These are phyloP conservation scores for Trilocha varians DNA, from an alignment of 2,888 invertebrate genomes.

Conservation along the genomic window DNA sequence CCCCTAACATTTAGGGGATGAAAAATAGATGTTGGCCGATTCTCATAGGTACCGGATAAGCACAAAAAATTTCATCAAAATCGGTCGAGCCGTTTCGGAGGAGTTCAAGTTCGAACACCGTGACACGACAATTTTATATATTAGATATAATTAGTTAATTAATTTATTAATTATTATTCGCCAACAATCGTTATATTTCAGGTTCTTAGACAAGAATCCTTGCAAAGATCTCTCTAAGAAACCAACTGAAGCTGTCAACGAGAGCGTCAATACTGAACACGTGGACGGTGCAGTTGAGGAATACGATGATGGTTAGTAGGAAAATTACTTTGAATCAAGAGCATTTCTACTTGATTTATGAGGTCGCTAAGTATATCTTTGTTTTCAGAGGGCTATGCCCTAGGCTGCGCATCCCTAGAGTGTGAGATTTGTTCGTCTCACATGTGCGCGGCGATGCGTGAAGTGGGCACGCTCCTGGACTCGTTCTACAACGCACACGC, in stretches of 20 bases:
- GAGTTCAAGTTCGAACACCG: no score
- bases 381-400: conserved; percentile 14
- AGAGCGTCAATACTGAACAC: conserved; percentile 3
- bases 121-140: no score
- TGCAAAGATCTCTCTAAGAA: conserved; percentile 26
- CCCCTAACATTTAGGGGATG: no score
- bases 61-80: no score
- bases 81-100: no score
- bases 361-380: no score
- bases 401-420: conserved; percentile 82
- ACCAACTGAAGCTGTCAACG: conserved; percentile 8
- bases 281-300: conserved; percentile 6
- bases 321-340: no score
- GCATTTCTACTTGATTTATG: no score
- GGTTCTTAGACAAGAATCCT: conserved; percentile 43
- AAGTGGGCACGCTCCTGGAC: conserved; percentile 81
- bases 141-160: background rate
- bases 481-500: conserved; percentile 84
- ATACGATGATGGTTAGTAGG: conserved; percentile 17
- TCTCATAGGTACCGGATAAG: no score
- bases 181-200: conserved; percentile 10
- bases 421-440: conserved; percentile 80
- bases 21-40: no score
- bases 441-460: conserved; percentile 81
- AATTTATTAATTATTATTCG: background rate